Base-by-base conservation (phyloP, 2,797 vertebrate species). In the Prunella strophiata region DNA sequence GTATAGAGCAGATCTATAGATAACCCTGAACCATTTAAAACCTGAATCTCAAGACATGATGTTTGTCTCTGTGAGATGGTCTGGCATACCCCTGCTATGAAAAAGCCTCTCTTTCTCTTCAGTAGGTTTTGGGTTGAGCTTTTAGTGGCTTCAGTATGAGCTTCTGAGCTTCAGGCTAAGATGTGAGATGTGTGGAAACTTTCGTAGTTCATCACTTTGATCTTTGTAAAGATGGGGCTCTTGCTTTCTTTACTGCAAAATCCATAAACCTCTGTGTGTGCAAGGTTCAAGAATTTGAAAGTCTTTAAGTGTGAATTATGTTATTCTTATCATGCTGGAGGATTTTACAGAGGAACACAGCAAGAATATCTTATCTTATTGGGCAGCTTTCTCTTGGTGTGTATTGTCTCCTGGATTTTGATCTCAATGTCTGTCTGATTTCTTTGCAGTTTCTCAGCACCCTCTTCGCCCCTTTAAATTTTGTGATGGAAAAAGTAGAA, bases 401-500 rank as follows among this genome's bases (percentile, higher is more conserved):
- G 4, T 38, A n/a, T 66, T 55, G 23, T 75, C 57, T 90, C 25
- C 80, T 40, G 62, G 50, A 54, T 93, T 89, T 79, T 97, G 94
- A 96, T 80, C 43, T 59, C 83, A 77, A 32, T 65, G 25, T 76
- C 6, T 94, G 22, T 97, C 92, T 97, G 76, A 26, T 98, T 93
- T 96, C 90, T 96, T 97, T 95, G 59, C 97, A 99, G 99, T 99
- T 99, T 96, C 99, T 99, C 98, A 99, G 99, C 98, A 99, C 99
- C 80, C 98, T 99, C 95, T 99, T 99, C 75, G 99, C 99, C 77
- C 99, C 99, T 73, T 98, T 99, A 92, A 99, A 99, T 98, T 99
- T 99, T 97, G 99, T 99, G 97, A 99, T 99, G 99, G 99, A 99
- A 97, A 99, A 99, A 97, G 99, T 99, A 94, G 99, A 99, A 97